phyloP scores from a whole-genome alignment of 2,888 invertebrate genomes.

The Iphiclides podalirius region DNA sequence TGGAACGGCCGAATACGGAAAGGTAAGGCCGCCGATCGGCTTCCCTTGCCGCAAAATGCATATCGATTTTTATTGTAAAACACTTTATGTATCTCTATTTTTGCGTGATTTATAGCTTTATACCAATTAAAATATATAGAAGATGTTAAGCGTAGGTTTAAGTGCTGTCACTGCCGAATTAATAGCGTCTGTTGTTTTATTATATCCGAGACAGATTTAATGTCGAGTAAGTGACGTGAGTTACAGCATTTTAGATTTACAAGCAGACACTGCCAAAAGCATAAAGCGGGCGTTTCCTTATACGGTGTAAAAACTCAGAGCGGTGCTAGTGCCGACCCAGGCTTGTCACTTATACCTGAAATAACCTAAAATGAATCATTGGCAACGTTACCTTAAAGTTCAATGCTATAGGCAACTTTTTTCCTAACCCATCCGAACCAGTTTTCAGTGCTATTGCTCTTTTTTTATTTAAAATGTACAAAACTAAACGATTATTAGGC shows the following conservation, averaged over 20 bases:
- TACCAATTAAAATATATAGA: constrained; percentile 10
- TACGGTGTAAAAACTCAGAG: constrained; percentile 62
- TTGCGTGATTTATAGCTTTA: constrained; percentile 16
- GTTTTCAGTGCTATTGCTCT: constrained; percentile 51
- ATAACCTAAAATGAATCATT: constrained; percentile 55
- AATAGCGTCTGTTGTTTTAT: constrained; percentile 19
- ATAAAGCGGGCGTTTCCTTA: constrained; percentile 68
- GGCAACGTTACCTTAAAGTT: constrained; percentile 49
- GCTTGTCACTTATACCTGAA: constrained; percentile 39
- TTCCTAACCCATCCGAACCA: constrained; percentile 57
- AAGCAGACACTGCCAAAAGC: constrained; percentile 75
- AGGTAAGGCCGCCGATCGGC: constrained; percentile 52
- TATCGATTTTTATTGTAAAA: background rate
- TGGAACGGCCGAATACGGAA: constrained; percentile 74
- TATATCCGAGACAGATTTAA: constrained; percentile 17
- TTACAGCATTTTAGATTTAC: constrained; percentile 30
- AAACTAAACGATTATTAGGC: constrained; percentile 14
- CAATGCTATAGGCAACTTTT: constrained; percentile 43
- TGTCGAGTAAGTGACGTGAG: constrained; percentile 19
- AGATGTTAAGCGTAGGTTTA: constrained; percentile 18
- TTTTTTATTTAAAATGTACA: constrained; percentile 33
- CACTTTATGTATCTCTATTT: background rate
- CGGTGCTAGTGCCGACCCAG: constrained; percentile 43
- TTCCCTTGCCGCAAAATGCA: constrained; percentile 25
- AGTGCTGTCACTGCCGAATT: constrained; percentile 17